A percentile compares a stretch with the other conserved stretches of the same genome.
phyloP scores from a whole-genome alignment of 2,888 invertebrate genomes.

The Ariolimax columbianus region DNA sequence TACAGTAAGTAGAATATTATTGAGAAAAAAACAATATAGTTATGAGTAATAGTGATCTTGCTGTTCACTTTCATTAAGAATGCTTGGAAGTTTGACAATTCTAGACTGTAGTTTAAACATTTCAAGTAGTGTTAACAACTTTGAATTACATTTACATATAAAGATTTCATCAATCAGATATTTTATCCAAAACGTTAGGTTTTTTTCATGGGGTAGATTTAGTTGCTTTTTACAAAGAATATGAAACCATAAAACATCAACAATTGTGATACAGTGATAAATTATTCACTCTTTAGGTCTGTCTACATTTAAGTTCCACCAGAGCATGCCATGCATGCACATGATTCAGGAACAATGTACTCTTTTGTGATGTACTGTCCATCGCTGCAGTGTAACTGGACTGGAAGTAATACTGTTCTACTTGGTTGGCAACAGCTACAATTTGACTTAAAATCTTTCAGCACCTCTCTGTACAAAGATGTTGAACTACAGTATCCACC shows the following conservation, averaged over 20 bases:
- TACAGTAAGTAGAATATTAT: no score
- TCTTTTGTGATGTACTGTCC: constrained; percentile 60
- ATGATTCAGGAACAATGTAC: constrained; percentile 64
- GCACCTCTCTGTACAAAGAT: constrained; percentile 61
- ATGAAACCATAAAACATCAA: neutral
- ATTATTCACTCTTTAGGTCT: neutral
- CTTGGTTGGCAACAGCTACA: constrained; percentile 69
- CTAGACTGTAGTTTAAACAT: no score
- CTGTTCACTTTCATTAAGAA: no score
- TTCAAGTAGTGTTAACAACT: no score
- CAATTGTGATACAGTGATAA: neutral
- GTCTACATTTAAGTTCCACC: neutral
- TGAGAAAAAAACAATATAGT: no score
- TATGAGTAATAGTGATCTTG: no score
- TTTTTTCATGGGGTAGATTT: no score
- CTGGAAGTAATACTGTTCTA: constrained; percentile 55
- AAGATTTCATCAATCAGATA: no score
- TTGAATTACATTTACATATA: no score
- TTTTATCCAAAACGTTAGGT: no score
- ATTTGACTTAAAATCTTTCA: constrained; percentile 62
- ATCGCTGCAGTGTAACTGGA: constrained; percentile 64
- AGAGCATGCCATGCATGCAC: constrained; percentile 65
- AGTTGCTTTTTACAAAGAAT: no score
- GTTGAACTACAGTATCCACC: constrained; percentile 66
- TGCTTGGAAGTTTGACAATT: no score